Evolutionary conservation across 1,140 invertebrate genomes (phyloP).

Genomic region (Pristionchus pacificus): DNA sequence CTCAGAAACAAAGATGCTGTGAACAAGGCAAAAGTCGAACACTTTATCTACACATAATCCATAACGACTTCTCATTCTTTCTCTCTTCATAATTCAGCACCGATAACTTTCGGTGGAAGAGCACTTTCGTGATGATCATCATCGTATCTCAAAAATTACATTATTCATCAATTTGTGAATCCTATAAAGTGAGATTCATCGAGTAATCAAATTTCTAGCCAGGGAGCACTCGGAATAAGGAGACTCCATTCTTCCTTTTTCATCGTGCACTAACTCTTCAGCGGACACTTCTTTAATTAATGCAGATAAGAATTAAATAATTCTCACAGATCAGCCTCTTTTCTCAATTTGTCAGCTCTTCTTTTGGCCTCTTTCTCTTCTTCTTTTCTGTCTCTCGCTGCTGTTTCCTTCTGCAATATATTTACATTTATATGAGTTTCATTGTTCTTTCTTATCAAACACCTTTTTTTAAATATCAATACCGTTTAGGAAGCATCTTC

Average conservation of each 20-base stretch:
- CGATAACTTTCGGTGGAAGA: background rate
- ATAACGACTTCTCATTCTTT: background rate
- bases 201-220: too few species aligned
- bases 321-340: too few species aligned
- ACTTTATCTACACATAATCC: background rate
- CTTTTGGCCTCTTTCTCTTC: constrained; percentile 6
- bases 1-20: too few species aligned
- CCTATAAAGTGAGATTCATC: background rate
- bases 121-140: background rate
- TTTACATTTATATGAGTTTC: background rate
- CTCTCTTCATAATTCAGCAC: background rate
- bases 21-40: background rate
- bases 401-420: constrained; percentile 1
- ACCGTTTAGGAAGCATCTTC: too few species aligned
- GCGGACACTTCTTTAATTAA: too few species aligned
- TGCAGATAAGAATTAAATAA: too few species aligned
- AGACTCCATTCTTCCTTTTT: too few species aligned
- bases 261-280: too few species aligned
- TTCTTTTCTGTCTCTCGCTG: constrained; percentile 2
- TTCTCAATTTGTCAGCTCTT: too few species aligned
- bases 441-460: too few species aligned
- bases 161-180: background rate
- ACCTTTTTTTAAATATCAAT: too few species aligned
- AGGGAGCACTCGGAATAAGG: too few species aligned
- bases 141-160: background rate